phyloP scores from a whole-genome alignment of 2,888 invertebrate species.

The Syrphus vitripennis region DNA sequence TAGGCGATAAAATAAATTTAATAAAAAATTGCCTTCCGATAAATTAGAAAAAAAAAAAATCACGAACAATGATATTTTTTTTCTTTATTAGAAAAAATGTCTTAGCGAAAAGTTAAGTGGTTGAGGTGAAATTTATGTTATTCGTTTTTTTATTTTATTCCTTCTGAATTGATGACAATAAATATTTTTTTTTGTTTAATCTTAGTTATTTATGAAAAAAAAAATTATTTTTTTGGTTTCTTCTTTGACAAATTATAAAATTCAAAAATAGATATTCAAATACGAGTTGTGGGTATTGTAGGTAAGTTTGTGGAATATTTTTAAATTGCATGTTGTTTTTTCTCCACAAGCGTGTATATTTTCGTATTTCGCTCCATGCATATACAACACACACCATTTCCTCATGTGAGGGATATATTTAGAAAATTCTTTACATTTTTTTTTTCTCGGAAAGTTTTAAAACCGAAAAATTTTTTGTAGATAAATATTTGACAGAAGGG shows the following conservation, averaged over 20 bases:
- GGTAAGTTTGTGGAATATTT: conserved; percentile 40
- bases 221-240: background rate
- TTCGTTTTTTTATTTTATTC: background rate
- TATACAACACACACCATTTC: conserved; percentile 46
- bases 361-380: conserved; percentile 8
- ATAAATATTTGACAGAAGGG: conserved; percentile 43
- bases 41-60: conserved; percentile 23
- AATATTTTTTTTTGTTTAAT: conserved; percentile 10
- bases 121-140: background rate
- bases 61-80: background rate
- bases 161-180: background rate
- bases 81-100: background rate
- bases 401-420: conserved; percentile 46
- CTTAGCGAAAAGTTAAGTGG: conserved; percentile 17
- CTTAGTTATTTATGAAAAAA: background rate
- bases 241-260: conserved; percentile 21
- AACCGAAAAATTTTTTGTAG: background rate
- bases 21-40: conserved; percentile 48
- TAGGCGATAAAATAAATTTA: background rate
- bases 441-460: background rate
- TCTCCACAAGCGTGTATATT: conserved; percentile 26
- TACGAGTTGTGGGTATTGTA: background rate
- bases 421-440: conserved; percentile 55
- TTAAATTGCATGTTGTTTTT: conserved; percentile 45
- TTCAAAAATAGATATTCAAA: conserved; percentile 29